Evolutionary conservation across 2,797 vertebrate species (phyloP).

Genomic region (Halcyon smyrnensis): DNA sequence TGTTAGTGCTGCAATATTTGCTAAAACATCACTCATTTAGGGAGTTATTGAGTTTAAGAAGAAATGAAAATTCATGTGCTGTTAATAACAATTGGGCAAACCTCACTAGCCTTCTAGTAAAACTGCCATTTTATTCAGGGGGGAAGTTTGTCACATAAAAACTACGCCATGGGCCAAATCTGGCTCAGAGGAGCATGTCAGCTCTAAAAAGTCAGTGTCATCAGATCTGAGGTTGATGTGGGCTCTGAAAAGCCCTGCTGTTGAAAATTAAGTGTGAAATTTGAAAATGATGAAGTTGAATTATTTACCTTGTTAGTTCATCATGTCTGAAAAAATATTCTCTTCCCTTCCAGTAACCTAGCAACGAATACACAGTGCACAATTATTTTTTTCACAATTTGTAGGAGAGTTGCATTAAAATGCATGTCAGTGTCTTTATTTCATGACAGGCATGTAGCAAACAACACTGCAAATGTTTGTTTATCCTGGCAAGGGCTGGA

Average conservation of each 20-base stretch:
- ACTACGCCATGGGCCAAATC: neutral
- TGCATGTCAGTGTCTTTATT: constrained; percentile 54
- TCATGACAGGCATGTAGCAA: constrained; percentile 57
- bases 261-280: constrained; percentile 54
- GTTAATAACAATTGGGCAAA: neutral
- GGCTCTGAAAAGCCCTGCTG: constrained; percentile 4
- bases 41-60: neutral
- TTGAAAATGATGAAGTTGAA: constrained; percentile 43
- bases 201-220: neutral
- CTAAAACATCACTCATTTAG: neutral
- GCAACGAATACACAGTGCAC: constrained; percentile 40
- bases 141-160: neutral
- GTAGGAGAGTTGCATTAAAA: constrained; percentile 57
- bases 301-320: constrained; percentile 66
- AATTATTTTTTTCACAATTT: constrained; percentile 61
- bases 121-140: neutral
- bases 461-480: constrained; percentile 60
- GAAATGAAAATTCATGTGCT: neutral
- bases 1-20: neutral
- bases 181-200: neutral
- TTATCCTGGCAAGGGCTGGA: constrained; percentile 54
- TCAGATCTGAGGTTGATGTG: neutral
- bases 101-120: neutral
- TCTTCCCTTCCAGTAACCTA: constrained; percentile 40
- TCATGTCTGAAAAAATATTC: constrained; percentile 43